Conservation (phyloP, 2,888 invertebrate species). For the Drosophila peninsularis region DNA sequence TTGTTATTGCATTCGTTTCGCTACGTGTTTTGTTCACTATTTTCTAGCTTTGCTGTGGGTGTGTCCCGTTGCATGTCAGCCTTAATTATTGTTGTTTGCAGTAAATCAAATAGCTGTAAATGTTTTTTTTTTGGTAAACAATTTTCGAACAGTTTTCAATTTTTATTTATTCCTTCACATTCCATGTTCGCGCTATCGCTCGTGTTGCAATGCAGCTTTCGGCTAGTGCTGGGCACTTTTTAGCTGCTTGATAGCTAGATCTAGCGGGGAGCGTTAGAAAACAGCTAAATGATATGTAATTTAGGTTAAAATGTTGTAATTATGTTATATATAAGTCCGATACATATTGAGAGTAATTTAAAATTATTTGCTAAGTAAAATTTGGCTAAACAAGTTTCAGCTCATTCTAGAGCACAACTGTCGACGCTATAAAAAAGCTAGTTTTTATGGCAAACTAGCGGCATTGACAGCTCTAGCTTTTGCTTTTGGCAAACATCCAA, state of each 20-base stretch:
- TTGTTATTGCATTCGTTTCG: slow-evolving; percentile 29
- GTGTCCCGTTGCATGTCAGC: slow-evolving; percentile 51
- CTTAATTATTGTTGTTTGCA: slow-evolving; percentile 1
- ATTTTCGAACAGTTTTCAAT: slow-evolving; percentile 25
- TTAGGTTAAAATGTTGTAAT: no score
- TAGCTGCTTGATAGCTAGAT: not conserved
- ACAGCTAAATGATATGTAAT: not conserved
- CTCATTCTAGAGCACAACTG: not conserved
- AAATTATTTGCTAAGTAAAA: not conserved
- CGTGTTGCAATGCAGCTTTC: slow-evolving; percentile 52
- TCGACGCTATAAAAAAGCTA: not conserved
- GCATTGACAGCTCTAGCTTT: slow-evolving; percentile 13
- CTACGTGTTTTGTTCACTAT: slow-evolving; percentile 16
- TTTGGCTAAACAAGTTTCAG: not conserved
- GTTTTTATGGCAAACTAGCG: slow-evolving; percentile 5
- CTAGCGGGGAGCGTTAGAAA: not conserved
- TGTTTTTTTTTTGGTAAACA: not conserved
- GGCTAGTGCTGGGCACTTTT: slow-evolving; percentile 34
- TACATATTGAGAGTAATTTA: not conserved
- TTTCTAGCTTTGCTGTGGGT: slow-evolving; percentile 46
- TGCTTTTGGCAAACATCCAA: slow-evolving; percentile 62
- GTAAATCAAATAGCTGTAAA: slow-evolving; percentile 16
- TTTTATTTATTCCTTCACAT: slow-evolving; percentile 19
- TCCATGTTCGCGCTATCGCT: slow-evolving; percentile 14
- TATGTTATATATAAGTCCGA: not conserved